Percentiles rank a stretch among this genome's conserved stretches.
These are phyloP conservation scores for Notodonta ziczac DNA, from an alignment of 2,888 invertebrate genomes.

Conservation along the genomic window DNA sequence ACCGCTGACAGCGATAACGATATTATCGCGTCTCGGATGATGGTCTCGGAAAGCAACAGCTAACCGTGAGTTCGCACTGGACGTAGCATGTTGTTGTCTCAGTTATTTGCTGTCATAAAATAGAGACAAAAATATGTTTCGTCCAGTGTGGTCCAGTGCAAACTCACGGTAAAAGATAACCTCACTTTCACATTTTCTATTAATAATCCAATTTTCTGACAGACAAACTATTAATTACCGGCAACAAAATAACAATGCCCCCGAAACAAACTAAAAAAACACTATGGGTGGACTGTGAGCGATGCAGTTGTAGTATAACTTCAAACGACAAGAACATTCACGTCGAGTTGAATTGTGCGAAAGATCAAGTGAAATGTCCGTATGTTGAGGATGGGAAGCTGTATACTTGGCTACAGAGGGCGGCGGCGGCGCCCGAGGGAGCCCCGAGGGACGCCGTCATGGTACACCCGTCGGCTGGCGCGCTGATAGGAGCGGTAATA, in stretches of 20 bases:
- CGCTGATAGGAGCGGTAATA: slow-evolving; percentile 70
- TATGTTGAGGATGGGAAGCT: slow-evolving; percentile 63
- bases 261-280: slow-evolving; percentile 82
- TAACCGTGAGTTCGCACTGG: too few species aligned
- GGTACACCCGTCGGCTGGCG: slow-evolving; percentile 71
- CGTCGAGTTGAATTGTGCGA: slow-evolving; percentile 76
- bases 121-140: too few species aligned
- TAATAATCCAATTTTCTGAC: neutral
- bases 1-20: too few species aligned
- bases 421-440: slow-evolving; percentile 62
- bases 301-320: slow-evolving; percentile 82
- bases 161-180: neutral
- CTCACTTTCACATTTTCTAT: neutral
- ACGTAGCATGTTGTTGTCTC: too few species aligned
- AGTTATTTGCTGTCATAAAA: too few species aligned
- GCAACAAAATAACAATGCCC: slow-evolving; percentile 48
- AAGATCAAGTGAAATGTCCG: slow-evolving; percentile 75
- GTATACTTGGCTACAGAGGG: slow-evolving; percentile 70
- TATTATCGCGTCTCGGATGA: too few species aligned
- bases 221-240: neutral
- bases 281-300: slow-evolving; percentile 87
- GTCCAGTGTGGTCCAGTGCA: too few species aligned
- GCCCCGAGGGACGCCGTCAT: slow-evolving; percentile 70
- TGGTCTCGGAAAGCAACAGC: too few species aligned
- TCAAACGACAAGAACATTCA: slow-evolving; percentile 86